These are phyloP conservation scores for Ptychadena robeensis DNA, from an alignment of 2,797 vertebrate species.

Conservation along the genomic window DNA sequence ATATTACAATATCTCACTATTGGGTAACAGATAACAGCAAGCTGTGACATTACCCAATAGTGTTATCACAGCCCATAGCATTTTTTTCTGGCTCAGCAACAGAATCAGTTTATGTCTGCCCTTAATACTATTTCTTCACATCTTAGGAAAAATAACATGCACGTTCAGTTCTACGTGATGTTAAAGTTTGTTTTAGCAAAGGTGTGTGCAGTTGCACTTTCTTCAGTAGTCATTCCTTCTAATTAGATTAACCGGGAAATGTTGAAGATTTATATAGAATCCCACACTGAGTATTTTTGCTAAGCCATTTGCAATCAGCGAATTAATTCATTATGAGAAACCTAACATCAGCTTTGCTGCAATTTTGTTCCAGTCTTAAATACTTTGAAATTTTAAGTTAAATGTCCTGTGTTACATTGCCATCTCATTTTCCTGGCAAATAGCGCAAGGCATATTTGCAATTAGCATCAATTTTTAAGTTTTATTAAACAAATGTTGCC, in stretches of 20 bases:
- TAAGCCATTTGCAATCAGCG: slow-evolving; percentile 25
- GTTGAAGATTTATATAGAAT: slow-evolving; percentile 38
- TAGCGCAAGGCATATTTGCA: slow-evolving; percentile 51
- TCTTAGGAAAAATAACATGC: no score
- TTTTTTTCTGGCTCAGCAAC: background rate
- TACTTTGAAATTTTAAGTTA: slow-evolving; percentile 52
- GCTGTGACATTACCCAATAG: background rate
- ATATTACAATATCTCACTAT: no score
- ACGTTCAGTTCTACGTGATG: background rate
- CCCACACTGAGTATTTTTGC: background rate
- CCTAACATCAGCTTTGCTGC: slow-evolving; percentile 28
- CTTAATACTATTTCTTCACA: background rate
- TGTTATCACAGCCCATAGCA: background rate
- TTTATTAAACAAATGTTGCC: slow-evolving; percentile 56
- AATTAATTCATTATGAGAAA: slow-evolving; percentile 39
- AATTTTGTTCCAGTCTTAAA: slow-evolving; percentile 43
- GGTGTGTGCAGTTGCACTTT: background rate
- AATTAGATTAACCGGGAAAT: slow-evolving; percentile 10
- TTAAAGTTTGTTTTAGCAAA: background rate
- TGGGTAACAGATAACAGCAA: no score
- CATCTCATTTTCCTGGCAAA: slow-evolving; percentile 54
- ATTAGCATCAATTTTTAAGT: slow-evolving; percentile 57
- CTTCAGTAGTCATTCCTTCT: background rate
- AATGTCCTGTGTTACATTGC: slow-evolving; percentile 57
- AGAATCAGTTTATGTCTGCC: background rate